These are phyloP conservation scores for Pampusana beccarii DNA, from an alignment of 2,113 vertebrate genomes.

Conservation along the genomic window DNA sequence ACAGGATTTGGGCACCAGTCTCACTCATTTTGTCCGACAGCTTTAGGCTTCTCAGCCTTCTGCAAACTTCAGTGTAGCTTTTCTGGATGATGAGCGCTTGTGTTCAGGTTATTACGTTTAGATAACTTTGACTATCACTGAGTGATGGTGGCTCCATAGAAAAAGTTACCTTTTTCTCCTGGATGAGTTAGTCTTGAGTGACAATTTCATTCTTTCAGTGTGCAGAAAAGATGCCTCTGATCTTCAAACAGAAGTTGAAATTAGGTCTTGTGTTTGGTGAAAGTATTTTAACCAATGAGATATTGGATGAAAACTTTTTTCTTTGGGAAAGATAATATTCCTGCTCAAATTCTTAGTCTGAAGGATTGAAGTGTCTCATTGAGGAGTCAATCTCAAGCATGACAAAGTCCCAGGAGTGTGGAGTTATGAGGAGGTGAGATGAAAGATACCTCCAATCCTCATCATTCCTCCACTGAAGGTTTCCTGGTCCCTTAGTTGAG, in stretches of 20 bases:
- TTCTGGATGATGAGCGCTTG: background rate
- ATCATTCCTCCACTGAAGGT: background rate
- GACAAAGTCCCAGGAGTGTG: background rate
- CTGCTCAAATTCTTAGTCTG: background rate
- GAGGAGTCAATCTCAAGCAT: background rate
- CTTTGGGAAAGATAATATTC: background rate
- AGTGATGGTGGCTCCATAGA: background rate
- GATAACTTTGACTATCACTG: background rate
- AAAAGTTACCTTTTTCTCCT: background rate
- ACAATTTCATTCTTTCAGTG: background rate
- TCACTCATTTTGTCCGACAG: background rate
- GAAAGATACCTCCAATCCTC: background rate
- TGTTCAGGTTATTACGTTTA: background rate
- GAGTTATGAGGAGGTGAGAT: background rate
- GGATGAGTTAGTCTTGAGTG: background rate
- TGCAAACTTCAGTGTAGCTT: background rate
- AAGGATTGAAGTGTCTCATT: background rate
- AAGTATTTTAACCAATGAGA: background rate
- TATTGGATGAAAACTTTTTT: background rate
- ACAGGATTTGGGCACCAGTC: background rate
- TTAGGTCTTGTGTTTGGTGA: background rate
- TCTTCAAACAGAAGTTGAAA: background rate
- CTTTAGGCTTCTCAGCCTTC: background rate
- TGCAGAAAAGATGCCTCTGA: background rate
- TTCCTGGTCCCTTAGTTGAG: background rate